Percentiles rank a stretch among this genome's conserved stretches.
phyloP scores from a whole-genome alignment of 1,140 invertebrate genomes.

The Drosophila setifemur region DNA sequence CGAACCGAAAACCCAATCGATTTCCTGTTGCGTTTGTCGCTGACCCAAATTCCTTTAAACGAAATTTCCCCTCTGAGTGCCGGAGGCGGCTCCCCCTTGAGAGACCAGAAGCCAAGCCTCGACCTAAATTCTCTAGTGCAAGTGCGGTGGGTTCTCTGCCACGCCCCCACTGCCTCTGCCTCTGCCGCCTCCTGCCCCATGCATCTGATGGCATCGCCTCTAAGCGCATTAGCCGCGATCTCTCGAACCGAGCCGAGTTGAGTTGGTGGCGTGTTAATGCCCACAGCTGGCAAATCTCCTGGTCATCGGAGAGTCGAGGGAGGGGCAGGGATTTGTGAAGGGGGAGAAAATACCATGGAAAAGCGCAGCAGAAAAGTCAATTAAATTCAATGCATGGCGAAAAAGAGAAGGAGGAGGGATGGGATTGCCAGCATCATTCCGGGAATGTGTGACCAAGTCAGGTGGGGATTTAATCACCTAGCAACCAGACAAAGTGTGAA shows the following conservation, averaged over 20 bases:
- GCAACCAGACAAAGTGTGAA: neutral
- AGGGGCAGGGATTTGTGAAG: neutral
- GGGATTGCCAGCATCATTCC: conserved; percentile 11
- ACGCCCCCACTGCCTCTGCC: conserved; percentile 2
- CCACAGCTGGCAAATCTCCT: conserved; percentile 63
- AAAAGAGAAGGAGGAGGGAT: neutral
- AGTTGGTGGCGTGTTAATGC: conserved; percentile 27
- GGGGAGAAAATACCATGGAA: conserved; percentile 19
- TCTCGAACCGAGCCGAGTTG: conserved; percentile 22
- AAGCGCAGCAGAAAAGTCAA: conserved; percentile 51
- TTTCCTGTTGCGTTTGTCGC: conserved; percentile 38
- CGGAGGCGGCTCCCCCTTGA: neutral
- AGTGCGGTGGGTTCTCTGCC: neutral
- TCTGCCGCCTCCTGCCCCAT: neutral
- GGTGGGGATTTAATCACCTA: conserved; percentile 14
- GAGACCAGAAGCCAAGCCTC: conserved; percentile 25
- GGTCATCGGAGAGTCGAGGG: conserved; percentile 33
- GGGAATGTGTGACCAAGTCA: conserved; percentile 10
- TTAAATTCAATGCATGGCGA: conserved; percentile 32
- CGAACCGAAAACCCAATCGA: conserved; percentile 18
- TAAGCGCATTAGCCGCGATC: conserved; percentile 70
- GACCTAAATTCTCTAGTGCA: conserved; percentile 33
- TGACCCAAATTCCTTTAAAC: conserved; percentile 40
- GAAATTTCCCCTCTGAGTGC: conserved; percentile 1
- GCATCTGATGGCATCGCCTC: conserved; percentile 12